Base-by-base conservation (phyloP, 1,140 invertebrate species). In the Babylonia areolata region DNA sequence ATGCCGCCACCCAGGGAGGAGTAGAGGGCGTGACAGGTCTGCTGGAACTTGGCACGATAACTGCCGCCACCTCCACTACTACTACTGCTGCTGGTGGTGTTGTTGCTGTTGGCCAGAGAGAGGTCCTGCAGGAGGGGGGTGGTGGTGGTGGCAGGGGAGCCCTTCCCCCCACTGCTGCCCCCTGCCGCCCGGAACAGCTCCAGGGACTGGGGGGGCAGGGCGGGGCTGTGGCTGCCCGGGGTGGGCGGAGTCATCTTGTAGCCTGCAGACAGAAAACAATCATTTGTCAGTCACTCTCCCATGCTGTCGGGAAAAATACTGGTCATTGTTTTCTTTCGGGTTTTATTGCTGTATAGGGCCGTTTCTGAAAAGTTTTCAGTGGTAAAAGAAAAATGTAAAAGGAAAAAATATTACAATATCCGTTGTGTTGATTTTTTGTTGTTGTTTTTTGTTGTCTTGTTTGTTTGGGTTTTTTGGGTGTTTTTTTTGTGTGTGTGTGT, bases 261-360 rank as follows among this genome's bases (percentile, higher is more conserved):
- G 84, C 90, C 92, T 93, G 86, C 17, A 89, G 85, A 80, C n/a
- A 88, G n/a, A n/a, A n/a, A n/a, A n/a, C n/a, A n/a, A n/a, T n/a
- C n/a, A n/a, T n/a, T n/a, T n/a, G n/a, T n/a, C n/a, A n/a, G n/a
- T n/a, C n/a, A n/a, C n/a, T n/a, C n/a, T n/a, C n/a, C n/a, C n/a
- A n/a, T n/a, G n/a, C n/a, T n/a, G n/a, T n/a, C n/a, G n/a, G n/a
- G n/a, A n/a, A n/a, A n/a, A n/a, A n/a, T n/a, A n/a, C n/a, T n/a
- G n/a, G n/a, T n/a, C n/a, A n/a, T n/a, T n/a, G n/a, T n/a, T n/a
- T n/a, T n/a, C n/a, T n/a, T n/a, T n/a, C n/a, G n/a, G n/a, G n/a
- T n/a, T n/a, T n/a, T n/a, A n/a, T n/a, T n/a, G n/a, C n/a, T n/a
- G n/a, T n/a, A n/a, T n/a, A n/a, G n/a, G n/a, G n/a, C n/a, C n/a